A percentile compares a stretch with the other conserved stretches of the same genome.
phyloP scores from a whole-genome alignment of 2,797 vertebrate species.

The Karalla daura region DNA sequence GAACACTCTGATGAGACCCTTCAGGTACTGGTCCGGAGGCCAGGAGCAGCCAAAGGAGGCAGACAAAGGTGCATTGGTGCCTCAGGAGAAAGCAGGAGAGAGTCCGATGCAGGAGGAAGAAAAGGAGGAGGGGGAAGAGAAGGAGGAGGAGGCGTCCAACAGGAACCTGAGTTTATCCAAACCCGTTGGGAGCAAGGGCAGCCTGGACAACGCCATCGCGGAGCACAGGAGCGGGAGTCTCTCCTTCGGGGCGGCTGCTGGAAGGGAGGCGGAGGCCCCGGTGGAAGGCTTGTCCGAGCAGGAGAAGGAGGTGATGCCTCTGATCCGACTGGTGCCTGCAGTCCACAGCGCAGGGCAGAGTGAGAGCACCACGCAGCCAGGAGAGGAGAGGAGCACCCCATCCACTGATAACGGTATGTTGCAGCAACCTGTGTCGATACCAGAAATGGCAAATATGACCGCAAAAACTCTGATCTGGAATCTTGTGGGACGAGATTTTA shows the following conservation, averaged over 20 bases:
- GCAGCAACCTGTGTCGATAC: too few relatives aligned
- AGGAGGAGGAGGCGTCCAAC: constrained; percentile 36
- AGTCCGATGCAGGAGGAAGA: constrained; percentile 53
- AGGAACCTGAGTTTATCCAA: constrained; percentile 59
- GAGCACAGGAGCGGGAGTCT: constrained; percentile 62
- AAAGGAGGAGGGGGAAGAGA: constrained; percentile 53
- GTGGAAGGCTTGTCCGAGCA: constrained; percentile 79
- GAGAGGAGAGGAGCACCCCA: constrained; percentile 28
- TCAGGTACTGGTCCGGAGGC: constrained; percentile 77
- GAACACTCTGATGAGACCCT: constrained; percentile 82
- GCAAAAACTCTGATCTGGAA: too few relatives aligned
- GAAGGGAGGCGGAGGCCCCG: constrained; percentile 35
- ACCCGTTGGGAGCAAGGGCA: constrained; percentile 64
- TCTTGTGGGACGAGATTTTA: too few relatives aligned
- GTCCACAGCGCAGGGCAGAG: constrained; percentile 39
- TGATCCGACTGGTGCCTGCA: constrained; percentile 59
- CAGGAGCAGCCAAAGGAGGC: constrained; percentile 17
- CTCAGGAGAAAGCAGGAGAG: constrained; percentile 50
- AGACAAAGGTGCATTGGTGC: constrained; percentile 29
- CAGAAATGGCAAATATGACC: too few relatives aligned
- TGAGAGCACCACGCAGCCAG: constrained; percentile 35
- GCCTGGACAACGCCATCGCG: constrained; percentile 75
- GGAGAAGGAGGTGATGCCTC: constrained; percentile 77
- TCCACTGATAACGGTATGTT: constrained; percentile 63
- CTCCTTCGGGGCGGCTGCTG: constrained; percentile 47